Percentiles rank a stretch among this genome's conserved stretches.
These are phyloP conservation scores for Gisinianus flammeolus DNA, from an alignment of 2,888 invertebrate species.

Conservation along the genomic window DNA sequence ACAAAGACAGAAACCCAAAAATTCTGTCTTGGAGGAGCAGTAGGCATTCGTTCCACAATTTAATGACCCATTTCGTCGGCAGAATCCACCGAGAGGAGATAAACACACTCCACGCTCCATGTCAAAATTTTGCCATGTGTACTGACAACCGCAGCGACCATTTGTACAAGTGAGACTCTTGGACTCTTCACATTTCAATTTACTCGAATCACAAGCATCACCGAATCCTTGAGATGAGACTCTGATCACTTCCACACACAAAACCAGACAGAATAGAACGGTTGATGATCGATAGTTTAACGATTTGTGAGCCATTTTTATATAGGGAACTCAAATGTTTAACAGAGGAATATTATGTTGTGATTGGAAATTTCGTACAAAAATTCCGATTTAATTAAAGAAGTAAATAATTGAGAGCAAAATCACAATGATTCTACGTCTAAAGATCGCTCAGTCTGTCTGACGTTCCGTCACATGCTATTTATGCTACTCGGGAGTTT, in stretches of 20 bases:
- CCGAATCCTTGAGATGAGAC: not conserved
- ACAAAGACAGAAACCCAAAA: slow-evolving; percentile 24
- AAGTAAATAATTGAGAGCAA: not conserved
- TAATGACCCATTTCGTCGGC: not conserved
- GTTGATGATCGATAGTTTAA: not conserved
- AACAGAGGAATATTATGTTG: not conserved
- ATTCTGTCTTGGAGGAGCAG: slow-evolving; percentile 10
- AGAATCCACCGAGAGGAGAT: slow-evolving; percentile 32
- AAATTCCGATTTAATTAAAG: not conserved
- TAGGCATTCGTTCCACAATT: not conserved
- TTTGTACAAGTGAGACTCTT: slow-evolving; percentile 12
- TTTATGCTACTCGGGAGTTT: slow-evolving; percentile 14
- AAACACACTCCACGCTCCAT: not conserved
- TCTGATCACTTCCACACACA: not conserved
- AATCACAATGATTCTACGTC: slow-evolving; percentile 16
- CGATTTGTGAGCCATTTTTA: not conserved
- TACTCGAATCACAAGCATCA: not conserved
- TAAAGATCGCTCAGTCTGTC: not conserved
- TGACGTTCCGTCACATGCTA: not conserved
- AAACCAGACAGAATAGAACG: not conserved
- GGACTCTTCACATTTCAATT: not conserved
- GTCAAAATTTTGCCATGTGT: slow-evolving; percentile 19
- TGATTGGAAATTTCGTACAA: not conserved
- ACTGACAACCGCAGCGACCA: slow-evolving; percentile 17
- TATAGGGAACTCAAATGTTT: not conserved